phyloP scores from a whole-genome alignment of 2,888 invertebrate genomes.

The Galerucella nymphaeae region DNA sequence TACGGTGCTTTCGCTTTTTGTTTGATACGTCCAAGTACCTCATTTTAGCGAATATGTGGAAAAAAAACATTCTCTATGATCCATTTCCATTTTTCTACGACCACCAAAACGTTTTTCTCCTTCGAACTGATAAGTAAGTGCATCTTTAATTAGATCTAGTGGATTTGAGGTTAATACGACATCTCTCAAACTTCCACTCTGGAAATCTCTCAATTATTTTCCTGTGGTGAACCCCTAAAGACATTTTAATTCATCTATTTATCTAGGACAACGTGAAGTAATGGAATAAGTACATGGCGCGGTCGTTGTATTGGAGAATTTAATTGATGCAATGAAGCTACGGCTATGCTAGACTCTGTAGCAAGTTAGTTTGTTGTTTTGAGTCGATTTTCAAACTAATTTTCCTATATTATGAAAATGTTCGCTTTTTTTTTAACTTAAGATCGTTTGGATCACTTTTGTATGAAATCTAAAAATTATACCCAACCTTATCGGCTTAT shows the following conservation, averaged over 20 bases:
- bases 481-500: background rate
- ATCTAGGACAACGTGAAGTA: conserved; percentile 38
- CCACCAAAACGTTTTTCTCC: background rate
- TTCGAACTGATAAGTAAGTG: conserved; percentile 1
- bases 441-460: no score
- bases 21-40: no score
- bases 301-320: background rate
- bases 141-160: conserved; percentile 23
- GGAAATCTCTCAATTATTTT: conserved; percentile 33
- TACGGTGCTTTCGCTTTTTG: no score
- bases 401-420: no score
- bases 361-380: no score
- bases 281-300: background rate
- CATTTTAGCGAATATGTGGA: background rate
- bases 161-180: conserved; percentile 23
- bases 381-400: no score
- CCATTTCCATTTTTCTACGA: background rate
- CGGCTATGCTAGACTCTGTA: background rate
- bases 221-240: conserved; percentile 36
- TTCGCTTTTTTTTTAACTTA: no score
- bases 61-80: background rate
- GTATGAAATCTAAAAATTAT: no score
- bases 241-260: conserved; percentile 48
- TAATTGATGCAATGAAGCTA: background rate
- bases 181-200: conserved; percentile 20